Conservation (phyloP, 2,797 vertebrate species). For the Lepilemur septentrionalis region DNA sequence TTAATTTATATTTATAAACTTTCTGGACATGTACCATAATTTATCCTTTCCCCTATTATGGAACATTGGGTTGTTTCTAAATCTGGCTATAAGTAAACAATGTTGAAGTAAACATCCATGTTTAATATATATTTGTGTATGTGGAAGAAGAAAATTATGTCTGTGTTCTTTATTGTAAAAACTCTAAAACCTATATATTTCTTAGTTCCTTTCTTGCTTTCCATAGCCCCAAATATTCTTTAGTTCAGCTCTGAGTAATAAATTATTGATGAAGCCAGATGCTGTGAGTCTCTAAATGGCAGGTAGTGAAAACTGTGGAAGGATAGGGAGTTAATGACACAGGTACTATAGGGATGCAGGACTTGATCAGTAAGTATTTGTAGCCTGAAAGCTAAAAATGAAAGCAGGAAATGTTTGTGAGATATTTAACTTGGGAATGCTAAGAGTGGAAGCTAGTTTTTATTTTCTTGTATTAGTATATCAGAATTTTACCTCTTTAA, state of each 20-base stretch:
- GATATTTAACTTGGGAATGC: not conserved
- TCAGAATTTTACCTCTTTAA: not conserved
- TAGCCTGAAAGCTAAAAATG: not conserved
- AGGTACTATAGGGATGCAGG: not conserved
- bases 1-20: not conserved
- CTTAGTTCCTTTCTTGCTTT: not conserved
- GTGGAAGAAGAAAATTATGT: not conserved
- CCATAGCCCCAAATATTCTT: not conserved
- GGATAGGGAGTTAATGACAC: not conserved
- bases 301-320: not conserved
- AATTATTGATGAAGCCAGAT: not conserved
- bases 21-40: not conserved
- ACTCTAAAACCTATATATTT: not conserved
- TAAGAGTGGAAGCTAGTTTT: not conserved
- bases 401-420: conserved; percentile 27
- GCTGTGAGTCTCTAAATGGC: not conserved
- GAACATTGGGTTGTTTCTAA: not conserved
- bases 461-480: not conserved
- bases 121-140: not conserved
- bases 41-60: not conserved
- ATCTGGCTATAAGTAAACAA: not conserved
- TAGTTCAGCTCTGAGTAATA: not conserved
- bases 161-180: not conserved
- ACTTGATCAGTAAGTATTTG: not conserved
- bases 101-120: not conserved